Percentiles rank a stretch among this genome's conserved stretches.
Conservation (phyloP, 2,797 vertebrate species). For the Rhinella marina region DNA sequence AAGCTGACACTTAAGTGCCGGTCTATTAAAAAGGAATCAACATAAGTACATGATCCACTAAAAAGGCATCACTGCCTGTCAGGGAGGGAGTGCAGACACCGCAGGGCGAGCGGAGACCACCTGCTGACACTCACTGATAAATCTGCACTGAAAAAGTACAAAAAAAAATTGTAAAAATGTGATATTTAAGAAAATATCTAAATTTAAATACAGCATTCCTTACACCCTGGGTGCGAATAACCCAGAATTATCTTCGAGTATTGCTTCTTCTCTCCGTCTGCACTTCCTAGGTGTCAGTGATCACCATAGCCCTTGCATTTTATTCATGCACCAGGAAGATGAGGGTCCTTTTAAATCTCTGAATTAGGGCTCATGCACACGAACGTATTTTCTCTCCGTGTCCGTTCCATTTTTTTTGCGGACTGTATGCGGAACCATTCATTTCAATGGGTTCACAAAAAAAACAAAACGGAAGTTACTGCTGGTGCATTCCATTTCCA, state of each 20-base stretch:
- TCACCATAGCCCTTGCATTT: not conserved
- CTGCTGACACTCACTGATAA: not conserved
- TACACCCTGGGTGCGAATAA: not conserved
- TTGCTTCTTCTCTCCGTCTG: not conserved
- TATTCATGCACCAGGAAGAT: not conserved
- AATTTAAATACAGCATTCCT: not conserved
- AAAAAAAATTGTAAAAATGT: no score
- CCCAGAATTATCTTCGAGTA: not conserved
- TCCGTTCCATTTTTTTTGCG: no score
- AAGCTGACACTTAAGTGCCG: not conserved
- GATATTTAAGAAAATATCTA: no score
- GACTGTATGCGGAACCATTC: no score
- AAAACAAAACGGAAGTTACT: no score
- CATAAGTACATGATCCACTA: slow-evolving; percentile 4
- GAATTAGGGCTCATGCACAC: no score
- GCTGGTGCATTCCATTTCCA: no score
- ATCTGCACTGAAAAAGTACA: not conserved
- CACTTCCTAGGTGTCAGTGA: not conserved
- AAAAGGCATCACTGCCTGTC: slow-evolving; percentile 20
- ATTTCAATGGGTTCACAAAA: no score
- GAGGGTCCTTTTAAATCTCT: not conserved
- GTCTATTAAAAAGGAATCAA: slow-evolving; percentile 5
- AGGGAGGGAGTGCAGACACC: not conserved
- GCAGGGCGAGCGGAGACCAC: not conserved
- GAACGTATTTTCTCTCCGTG: no score